A percentile compares a stretch with the other conserved stretches of the same genome.
Evolutionary conservation across 1,140 invertebrate species (phyloP).

Genomic region (Solenopsis fugax): DNA sequence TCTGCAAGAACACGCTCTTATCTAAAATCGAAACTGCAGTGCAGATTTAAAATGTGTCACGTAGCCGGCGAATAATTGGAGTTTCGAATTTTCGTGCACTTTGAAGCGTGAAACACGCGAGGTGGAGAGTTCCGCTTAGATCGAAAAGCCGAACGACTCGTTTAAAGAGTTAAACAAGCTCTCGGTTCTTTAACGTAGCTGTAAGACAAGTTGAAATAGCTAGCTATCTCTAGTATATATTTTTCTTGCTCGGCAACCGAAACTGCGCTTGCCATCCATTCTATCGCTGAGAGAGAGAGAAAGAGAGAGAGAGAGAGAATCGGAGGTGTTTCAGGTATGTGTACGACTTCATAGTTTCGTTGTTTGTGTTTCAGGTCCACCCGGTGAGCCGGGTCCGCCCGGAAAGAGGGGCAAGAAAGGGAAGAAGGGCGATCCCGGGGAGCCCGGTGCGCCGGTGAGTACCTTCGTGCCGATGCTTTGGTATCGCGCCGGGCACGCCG

Average conservation of each 20-base stretch:
- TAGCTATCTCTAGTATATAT: background rate
- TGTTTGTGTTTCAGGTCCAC: constrained; percentile 88
- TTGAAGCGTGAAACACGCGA: background rate
- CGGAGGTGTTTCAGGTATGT: constrained; percentile 4
- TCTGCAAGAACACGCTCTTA: background rate
- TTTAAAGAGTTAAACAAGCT: constrained; percentile 22
- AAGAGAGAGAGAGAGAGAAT: background rate
- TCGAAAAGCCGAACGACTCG: background rate
- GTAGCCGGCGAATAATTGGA: background rate
- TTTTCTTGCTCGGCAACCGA: constrained; percentile 13
- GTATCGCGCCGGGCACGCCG: background rate
- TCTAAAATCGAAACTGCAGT: background rate
- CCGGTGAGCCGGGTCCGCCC: constrained; percentile 90
- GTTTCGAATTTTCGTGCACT: constrained; percentile 3
- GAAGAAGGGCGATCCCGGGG: constrained; percentile 95
- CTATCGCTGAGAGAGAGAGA: background rate
- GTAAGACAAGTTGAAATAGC: constrained; percentile 24
- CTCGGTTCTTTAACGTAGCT: background rate
- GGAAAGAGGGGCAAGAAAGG: constrained; percentile 95
- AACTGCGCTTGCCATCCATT: background rate
- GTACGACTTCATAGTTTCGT: constrained; percentile 40
- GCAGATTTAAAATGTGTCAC: background rate
- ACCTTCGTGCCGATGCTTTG: constrained; percentile 37
- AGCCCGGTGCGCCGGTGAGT: constrained; percentile 91
- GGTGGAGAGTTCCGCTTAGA: background rate